Base-by-base conservation (phyloP, 2,888 invertebrate genomes). In the Ophion ellenae region DNA sequence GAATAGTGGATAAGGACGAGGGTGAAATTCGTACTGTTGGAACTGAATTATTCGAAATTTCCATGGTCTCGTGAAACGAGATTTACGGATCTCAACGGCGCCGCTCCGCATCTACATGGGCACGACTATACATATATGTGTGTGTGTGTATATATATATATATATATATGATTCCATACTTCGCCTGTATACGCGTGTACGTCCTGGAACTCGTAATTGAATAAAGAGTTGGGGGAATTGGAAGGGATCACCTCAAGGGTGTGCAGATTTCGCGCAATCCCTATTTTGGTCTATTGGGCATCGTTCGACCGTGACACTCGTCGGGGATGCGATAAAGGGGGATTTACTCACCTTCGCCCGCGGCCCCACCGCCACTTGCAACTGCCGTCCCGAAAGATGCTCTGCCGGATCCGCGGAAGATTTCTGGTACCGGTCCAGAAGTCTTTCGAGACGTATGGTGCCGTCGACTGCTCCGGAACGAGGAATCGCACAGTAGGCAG, bases 11-110 rank as follows among this genome's bases (percentile, higher is more conserved):
- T 53, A 57, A 66, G 67, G 71, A 82, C 78, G 82, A 85, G 85
- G 85, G 85, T 85, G 85, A 74, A 85, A 79, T 67, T 77, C 79
- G 77, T 81, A 77, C 81, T 59, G 75, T 82, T 79, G 76, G 40
- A 85, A 85, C 79, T 82, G 82, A 82, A 85, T 85, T 82, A 85
- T 82, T 78, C 73, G 74, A 80, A 82, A 85, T 85, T 82, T 85
- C 82, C 85, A 79, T 76, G 85, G 75, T 82, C 75, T 63, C 67
- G 45, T 59, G 79, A 82, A 85, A 79, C 79, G 71, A 75, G 79
- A 85, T 85, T 82, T 75, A 76, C 64, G 82, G 53, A 79, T 82
- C 79, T 82, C 79, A 63, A 71, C 66, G 70, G 64, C 70, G 61
- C 66, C 59, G 40, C 59, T 81, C 61, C 61, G 78, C 73, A 66